Base-by-base conservation (phyloP, 2,113 vertebrate genomes). In the Grus americana region DNA sequence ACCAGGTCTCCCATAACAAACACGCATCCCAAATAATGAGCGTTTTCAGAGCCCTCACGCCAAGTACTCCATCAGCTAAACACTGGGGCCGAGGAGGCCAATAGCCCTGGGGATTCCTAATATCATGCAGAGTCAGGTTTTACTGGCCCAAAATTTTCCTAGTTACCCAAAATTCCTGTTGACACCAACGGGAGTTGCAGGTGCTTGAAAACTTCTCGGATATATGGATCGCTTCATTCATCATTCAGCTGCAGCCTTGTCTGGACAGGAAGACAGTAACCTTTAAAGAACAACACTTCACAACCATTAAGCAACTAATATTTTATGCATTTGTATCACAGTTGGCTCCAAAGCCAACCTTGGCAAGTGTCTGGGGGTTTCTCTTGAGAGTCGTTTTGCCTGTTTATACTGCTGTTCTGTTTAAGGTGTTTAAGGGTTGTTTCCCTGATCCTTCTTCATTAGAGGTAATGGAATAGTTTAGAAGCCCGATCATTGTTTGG, bases 201-300 rank as follows among this genome's bases (percentile, higher is more conserved):
- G 94, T 96, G 89, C 89, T 93, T 86, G 66, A 90, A 91, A 95
- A 90, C 47, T 78, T 80, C 82, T 91, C 67, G 44, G 68, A 79
- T 93, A 44, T 7, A 57, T 49, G 72, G 71, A 86, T 92, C 3
- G 3, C 50, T 86, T 93, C 73, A 85, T 94, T 94, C 86, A 86
- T 95, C 81, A 91, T 73, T 91, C 71, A 90, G 81, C 81, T 91
- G 87, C 84, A 91, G 94, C 87, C 62, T 70, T 73, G 86, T 95
- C 95, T 96, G 94, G 94, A 95, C 89, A 96, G 91, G 87, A 96
- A 96, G 96, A 95, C 89, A 59, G 95, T 95, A 96, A 95, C 93
- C 91, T 95, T 95, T 97, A 93, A 97, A 96, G 84, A 95, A 94
- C 84, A 95, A 94, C 94, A 80, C 87, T 96, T 95, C 91, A 93